Percentiles rank a stretch among this genome's conserved stretches.
These are phyloP conservation scores for Octopus sinensis DNA, from an alignment of 1,140 invertebrate genomes.

Conservation along the genomic window DNA sequence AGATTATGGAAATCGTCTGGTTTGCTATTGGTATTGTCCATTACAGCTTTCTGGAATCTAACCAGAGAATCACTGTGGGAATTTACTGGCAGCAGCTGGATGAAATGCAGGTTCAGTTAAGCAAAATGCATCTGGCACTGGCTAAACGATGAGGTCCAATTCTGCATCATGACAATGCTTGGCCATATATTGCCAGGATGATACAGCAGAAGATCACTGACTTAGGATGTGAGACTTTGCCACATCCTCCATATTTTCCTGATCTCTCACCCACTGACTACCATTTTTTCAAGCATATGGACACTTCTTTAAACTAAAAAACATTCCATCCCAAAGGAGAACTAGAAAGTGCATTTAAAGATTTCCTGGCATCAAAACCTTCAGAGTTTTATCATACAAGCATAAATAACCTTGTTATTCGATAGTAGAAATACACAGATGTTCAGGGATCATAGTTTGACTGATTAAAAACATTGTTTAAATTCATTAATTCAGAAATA, in stretches of 20 bases:
- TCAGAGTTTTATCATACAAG: no score
- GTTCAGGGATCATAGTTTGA: neutral
- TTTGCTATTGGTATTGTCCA: neutral
- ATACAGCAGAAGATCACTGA: neutral
- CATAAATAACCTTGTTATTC: neutral
- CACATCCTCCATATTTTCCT: neutral
- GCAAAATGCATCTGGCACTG: neutral
- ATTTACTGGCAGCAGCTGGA: neutral
- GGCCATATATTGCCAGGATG: neutral
- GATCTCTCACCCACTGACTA: neutral
- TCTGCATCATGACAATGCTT: neutral
- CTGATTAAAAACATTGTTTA: neutral
- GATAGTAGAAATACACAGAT: neutral
- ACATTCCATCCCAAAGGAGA: neutral
- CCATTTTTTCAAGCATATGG: neutral
- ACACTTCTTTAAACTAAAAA: neutral
- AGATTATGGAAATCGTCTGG: neutral
- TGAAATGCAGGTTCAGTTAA: neutral
- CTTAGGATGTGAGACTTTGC: neutral
- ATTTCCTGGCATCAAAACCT: neutral
- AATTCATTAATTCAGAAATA: neutral
- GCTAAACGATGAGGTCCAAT: neutral
- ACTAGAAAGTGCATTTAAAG: neutral
- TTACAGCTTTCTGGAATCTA: slow-evolving; percentile 1
- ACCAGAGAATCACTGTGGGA: neutral